Conservation (phyloP, 2,888 invertebrate species). For the Epinotia ramella region DNA sequence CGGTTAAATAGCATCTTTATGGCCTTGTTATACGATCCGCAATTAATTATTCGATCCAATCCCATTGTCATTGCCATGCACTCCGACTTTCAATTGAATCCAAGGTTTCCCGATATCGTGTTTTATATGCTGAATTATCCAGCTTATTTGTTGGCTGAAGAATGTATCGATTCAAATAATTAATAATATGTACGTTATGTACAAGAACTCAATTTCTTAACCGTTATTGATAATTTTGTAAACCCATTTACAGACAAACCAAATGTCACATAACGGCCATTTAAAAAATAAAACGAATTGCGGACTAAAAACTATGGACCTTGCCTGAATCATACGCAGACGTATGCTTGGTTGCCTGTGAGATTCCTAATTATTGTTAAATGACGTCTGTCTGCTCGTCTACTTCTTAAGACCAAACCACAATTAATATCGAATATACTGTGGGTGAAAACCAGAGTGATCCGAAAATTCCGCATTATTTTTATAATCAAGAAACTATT, state of each 20-base stretch:
- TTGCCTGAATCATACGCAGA: constrained; percentile 6
- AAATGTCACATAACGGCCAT: background rate
- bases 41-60: constrained; percentile 1
- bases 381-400: constrained; percentile 17
- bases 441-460: constrained; percentile 9
- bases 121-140: background rate
- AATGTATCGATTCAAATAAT: background rate
- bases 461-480: constrained; percentile 24
- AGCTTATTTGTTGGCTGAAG: background rate
- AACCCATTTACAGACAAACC: background rate
- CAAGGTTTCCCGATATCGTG: constrained; percentile 7
- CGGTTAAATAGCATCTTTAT: background rate
- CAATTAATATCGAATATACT: constrained; percentile 18
- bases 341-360: background rate
- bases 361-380: constrained; percentile 7
- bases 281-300: background rate
- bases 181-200: background rate
- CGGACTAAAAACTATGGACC: background rate
- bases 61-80: constrained; percentile 15
- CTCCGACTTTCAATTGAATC: constrained; percentile 24
- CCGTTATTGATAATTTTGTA: no score
- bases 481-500: constrained; percentile 23
- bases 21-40: background rate
- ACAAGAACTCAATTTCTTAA: background rate
- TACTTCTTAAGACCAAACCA: background rate